Evolutionary conservation across 2,797 vertebrate genomes (phyloP).

Genomic region (Anguilla marmorata): DNA sequence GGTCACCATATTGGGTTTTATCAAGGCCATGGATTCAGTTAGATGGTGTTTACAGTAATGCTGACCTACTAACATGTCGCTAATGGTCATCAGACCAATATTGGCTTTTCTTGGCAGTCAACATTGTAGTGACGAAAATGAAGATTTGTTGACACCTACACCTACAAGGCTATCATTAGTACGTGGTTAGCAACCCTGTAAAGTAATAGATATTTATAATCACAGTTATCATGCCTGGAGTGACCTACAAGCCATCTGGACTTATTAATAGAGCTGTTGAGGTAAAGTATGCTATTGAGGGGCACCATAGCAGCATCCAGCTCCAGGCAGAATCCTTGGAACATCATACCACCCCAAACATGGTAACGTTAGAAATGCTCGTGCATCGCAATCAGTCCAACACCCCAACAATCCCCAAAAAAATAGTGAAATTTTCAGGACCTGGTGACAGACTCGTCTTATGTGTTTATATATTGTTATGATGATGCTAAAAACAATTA

Average conservation of each 20-base stretch:
- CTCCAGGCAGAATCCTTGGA: not conserved
- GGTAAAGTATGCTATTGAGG: not conserved
- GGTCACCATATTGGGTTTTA: not conserved
- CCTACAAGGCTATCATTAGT: not conserved
- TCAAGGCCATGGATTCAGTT: not conserved
- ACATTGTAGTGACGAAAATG: not conserved
- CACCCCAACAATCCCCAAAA: not conserved
- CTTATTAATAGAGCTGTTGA: not conserved
- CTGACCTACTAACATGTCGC: not conserved
- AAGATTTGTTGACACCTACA: not conserved
- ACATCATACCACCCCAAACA: not conserved
- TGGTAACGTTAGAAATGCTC: not conserved
- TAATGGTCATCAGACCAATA: not conserved
- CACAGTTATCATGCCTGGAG: not conserved
- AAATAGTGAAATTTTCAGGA: not conserved
- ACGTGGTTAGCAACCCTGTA: not conserved
- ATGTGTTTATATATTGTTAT: not conserved
- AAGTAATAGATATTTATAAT: not conserved
- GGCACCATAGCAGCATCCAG: not conserved
- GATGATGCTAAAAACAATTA: not conserved
- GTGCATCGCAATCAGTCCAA: not conserved
- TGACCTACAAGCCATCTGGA: not conserved
- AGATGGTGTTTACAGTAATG: not conserved
- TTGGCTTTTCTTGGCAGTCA: not conserved
- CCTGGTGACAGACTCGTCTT: not conserved